Base-by-base conservation (phyloP, 2,888 invertebrate genomes). In the Perdita meconis region DNA sequence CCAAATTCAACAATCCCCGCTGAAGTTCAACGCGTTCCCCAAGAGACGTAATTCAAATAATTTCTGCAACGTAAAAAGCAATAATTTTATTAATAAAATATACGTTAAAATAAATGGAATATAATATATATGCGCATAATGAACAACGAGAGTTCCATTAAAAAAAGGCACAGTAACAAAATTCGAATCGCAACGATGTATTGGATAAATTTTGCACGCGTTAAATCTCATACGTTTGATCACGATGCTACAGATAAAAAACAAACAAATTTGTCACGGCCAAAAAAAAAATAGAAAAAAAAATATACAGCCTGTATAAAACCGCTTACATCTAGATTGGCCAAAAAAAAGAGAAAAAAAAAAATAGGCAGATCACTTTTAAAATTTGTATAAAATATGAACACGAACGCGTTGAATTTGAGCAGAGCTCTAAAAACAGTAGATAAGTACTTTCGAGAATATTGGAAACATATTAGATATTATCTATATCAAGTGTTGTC, bases 391-490 rank as follows among this genome's bases (percentile, higher is more conserved):
- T 76, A 83, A 85, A 83, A 82, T 60, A 53, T 61, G 70, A 72
- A 72, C n/a, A n/a, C 56, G 55, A 83, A 81, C 83, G 81, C 86
- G 85, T 88, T 87, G 90, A 91, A 89, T 86, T 87, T 89, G 86
- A 88, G 89, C 89, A 85, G 90, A 88, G 88, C 69, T 89, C 81
- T 89, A 89, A 91, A 91, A 91, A 91, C 90, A 90, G 89, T 91
- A 88, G 89, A 91, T 91, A 91, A 91, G 91, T 91, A 91, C 91
- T 91, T 91, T 91, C 89, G 88, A 90, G 89, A 90, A 90, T 91
- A 90, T 90, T 83, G 81, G 87, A 91, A 91, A 91, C 89, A 88
- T 88, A 88, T 89, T 89, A 90, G 89, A 90, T 89, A 88, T 87
- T 87, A 87, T 86, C 86, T 89, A 89, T 89, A 88, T 86, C 86